Base-by-base conservation (phyloP, 2,113 vertebrate genomes). In the Sylvia atricapilla region DNA sequence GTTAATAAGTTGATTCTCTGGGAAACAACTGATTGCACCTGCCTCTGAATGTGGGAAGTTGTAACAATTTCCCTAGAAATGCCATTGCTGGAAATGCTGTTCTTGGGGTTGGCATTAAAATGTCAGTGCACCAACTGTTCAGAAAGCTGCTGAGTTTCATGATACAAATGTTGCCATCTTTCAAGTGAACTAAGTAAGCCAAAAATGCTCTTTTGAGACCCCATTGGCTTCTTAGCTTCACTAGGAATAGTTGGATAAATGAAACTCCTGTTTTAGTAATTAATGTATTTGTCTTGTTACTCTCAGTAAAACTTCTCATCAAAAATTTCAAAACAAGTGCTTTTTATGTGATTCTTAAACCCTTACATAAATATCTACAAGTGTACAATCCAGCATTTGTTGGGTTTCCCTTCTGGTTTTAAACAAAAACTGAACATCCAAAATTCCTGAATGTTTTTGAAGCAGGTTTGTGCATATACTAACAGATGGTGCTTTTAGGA, bases 401-500 rank as follows among this genome's bases (percentile, higher is more conserved):
- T 90, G 80, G 10, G 31, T 66, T 93, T 70, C 13, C 10, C 4
- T 10, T 63, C 24, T 15, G 13, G 53, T 73, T 44, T 25, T 7
- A 44, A 66, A 62, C 8, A 62, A 47, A 60, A 72, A 33, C 15
- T 63, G 28, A 82, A 37, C 19, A 28, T n/a, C 33, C 75, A 70
- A 76, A 72, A 90, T 37, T 77, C 68, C 33, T 9, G 3, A 24
- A 68, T 53, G 12, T 69, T 87, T 84, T 76, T 30, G 43, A 58
- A 84, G n/a, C n/a, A 70, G 28, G 1, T 76, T n/a, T 49, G 31
- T 82, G 62, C 66, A 49, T 64, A 49, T 64, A 64, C 3, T 14
- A 64, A 87, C 89, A 94, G 90, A 94, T 93, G 86, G 95, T 91
- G 73, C 46, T 81, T 89, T 89, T 93, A 84, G 44, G 52, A 89